Conservation (phyloP, 2,113 vertebrate species). For the Stegostoma tigrinum region DNA sequence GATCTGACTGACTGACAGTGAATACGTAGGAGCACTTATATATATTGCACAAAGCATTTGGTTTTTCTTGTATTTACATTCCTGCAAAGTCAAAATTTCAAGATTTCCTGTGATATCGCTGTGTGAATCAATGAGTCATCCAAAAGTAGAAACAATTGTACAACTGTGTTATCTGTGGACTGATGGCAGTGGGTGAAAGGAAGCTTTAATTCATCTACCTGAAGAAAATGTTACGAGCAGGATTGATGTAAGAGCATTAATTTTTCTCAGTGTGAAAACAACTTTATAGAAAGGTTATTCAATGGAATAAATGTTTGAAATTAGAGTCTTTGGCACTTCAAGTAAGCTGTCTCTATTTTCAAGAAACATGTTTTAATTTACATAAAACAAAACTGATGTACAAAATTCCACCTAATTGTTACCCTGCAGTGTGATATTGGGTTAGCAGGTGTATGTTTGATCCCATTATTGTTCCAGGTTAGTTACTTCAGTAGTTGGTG, state of each 20-base stretch:
- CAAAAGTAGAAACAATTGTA: neutral
- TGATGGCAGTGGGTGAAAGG: neutral
- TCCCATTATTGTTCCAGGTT: neutral
- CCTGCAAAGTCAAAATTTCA: slow-evolving; percentile 19
- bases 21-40: neutral
- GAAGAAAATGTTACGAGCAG: neutral
- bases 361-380: neutral
- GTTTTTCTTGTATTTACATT: slow-evolving; percentile 7
- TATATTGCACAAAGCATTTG: slow-evolving; percentile 1
- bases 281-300: neutral
- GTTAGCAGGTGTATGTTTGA: neutral
- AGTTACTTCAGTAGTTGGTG: neutral
- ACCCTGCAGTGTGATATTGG: neutral
- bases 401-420: slow-evolving; percentile 15
- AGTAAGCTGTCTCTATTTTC: neutral
- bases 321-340: slow-evolving; percentile 25
- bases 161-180: neutral
- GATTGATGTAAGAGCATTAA: neutral
- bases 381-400: neutral
- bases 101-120: neutral
- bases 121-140: neutral
- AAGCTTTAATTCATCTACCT: neutral
- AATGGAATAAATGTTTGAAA: neutral
- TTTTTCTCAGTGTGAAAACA: neutral
- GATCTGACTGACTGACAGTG: slow-evolving; percentile 5